Conservation (phyloP, 2,888 invertebrate genomes). For the Dermolepida albohirtum region DNA sequence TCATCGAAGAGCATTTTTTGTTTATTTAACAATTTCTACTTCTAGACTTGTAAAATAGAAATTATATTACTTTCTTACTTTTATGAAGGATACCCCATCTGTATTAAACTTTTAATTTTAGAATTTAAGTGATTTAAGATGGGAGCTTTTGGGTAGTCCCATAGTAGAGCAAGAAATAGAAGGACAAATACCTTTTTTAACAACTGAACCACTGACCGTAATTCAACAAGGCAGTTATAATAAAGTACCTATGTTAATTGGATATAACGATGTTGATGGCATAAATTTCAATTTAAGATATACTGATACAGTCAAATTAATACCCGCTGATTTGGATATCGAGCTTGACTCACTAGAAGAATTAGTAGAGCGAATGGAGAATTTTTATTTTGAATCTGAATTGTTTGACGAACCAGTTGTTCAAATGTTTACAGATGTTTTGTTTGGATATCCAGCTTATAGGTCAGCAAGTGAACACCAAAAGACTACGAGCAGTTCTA, state of each 20-base stretch:
- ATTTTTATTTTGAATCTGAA: conserved; percentile 27
- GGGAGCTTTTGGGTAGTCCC: conserved; percentile 26
- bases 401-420: background rate
- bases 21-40: no score
- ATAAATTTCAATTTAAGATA: conserved; percentile 10
- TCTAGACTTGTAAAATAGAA: no score
- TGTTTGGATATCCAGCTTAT: conserved; percentile 24
- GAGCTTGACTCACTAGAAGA: conserved; percentile 26
- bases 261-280: conserved; percentile 48
- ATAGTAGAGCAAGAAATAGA: conserved; percentile 45
- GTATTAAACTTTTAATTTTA: no score
- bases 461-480: conserved; percentile 15
- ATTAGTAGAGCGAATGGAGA: conserved; percentile 14
- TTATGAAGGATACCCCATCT: no score
- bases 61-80: no score
- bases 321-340: conserved; percentile 43
- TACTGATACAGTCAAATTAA: background rate
- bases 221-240: conserved; percentile 43
- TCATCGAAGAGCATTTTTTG: no score
- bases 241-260: conserved; percentile 46
- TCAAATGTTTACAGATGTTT: conserved; percentile 24
- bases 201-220: conserved; percentile 40
- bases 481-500: background rate
- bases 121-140: background rate
- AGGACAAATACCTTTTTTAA: conserved; percentile 43